phyloP scores from a whole-genome alignment of 1,140 invertebrate genomes.

The Leptoteleia sp. region DNA sequence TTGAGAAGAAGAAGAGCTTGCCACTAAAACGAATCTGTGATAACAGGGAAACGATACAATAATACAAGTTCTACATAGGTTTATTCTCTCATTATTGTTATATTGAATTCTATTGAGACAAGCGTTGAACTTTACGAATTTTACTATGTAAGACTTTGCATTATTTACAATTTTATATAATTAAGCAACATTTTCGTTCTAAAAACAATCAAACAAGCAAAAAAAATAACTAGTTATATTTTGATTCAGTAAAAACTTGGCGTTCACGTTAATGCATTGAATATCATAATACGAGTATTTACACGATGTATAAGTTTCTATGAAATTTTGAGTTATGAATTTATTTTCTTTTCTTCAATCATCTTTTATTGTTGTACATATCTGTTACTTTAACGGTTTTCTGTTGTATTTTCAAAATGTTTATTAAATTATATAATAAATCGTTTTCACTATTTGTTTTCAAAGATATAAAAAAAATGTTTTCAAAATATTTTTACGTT shows the following conservation, averaged over 20 bases:
- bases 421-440: not conserved
- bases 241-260: slow-evolving; percentile 5
- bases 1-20: slow-evolving; percentile 71
- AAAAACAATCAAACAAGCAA: too few species aligned
- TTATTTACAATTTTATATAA: slow-evolving; percentile 58
- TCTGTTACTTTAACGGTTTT: not conserved
- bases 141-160: slow-evolving; percentile 53
- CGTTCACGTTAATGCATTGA: not conserved
- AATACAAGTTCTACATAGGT: slow-evolving; percentile 68
- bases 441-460: not conserved
- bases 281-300: not conserved
- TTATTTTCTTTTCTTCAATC: too few species aligned
- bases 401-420: not conserved
- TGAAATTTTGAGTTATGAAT: not conserved
- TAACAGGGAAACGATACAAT: slow-evolving; percentile 80
- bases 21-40: slow-evolving; percentile 80
- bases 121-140: slow-evolving; percentile 59
- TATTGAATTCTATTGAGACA: slow-evolving; percentile 48
- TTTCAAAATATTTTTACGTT: too few species aligned
- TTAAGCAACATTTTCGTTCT: slow-evolving; percentile 25
- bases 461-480: too few species aligned
- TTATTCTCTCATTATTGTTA: slow-evolving; percentile 62
- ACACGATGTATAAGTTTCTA: not conserved
- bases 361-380: too few species aligned
- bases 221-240: slow-evolving; percentile 22